Conservation (phyloP, 1,140 invertebrate genomes). For the Papilio polytes region DNA sequence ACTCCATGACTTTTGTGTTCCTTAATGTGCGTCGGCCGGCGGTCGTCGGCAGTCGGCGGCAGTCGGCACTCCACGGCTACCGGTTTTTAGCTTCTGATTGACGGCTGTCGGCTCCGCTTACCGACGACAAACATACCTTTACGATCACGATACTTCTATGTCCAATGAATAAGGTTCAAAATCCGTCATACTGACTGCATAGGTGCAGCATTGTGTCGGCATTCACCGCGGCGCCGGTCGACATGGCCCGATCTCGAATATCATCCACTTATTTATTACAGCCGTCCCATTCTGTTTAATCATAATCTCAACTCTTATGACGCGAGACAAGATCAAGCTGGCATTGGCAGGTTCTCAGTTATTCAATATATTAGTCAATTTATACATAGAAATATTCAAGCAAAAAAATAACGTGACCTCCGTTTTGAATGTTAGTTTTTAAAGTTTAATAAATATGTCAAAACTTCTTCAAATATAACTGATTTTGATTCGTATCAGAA, state of each 20-base stretch:
- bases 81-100: constrained; percentile 83
- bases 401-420: neutral
- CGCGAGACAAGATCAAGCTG: constrained; percentile 24
- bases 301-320: constrained; percentile 38
- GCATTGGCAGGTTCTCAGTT: neutral
- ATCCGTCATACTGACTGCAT: constrained; percentile 42
- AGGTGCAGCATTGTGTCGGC: constrained; percentile 51
- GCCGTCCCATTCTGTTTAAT: constrained; percentile 39
- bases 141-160: constrained; percentile 30
- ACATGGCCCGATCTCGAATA: constrained; percentile 78
- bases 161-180: constrained; percentile 47
- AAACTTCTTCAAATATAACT: neutral
- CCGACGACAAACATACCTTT: constrained; percentile 56
- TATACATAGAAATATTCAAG: neutral
- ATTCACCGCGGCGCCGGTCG: constrained; percentile 77
- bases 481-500: neutral
- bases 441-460: constrained; percentile 1
- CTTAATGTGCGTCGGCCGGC: constrained; percentile 69
- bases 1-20: constrained; percentile 60
- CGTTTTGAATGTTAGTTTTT: neutral
- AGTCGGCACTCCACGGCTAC: constrained; percentile 58
- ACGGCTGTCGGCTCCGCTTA: constrained; percentile 81
- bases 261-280: constrained; percentile 76
- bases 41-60: neutral
- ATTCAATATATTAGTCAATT: constrained; percentile 1